A percentile compares a stretch with the other conserved stretches of the same genome.
These are phyloP conservation scores for Ceuthmochares aereus DNA, from an alignment of 2,113 vertebrate species.

Conservation along the genomic window DNA sequence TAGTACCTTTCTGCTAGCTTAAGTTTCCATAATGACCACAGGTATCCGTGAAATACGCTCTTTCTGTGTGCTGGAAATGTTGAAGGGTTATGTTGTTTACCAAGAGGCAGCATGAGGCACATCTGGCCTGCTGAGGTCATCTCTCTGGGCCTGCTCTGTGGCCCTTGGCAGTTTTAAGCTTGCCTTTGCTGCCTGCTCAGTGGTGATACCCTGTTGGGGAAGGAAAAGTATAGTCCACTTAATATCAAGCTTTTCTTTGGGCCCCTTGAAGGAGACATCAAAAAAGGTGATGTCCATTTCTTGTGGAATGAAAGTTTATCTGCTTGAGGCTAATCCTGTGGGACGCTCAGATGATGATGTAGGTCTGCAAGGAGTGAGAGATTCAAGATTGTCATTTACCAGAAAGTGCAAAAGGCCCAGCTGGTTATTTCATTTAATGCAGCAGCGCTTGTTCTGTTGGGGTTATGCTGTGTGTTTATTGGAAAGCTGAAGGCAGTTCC, in stretches of 20 bases:
- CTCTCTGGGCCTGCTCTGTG: not conserved
- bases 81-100: not conserved
- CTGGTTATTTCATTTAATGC: not conserved
- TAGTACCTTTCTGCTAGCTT: not conserved
- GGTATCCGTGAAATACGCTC: not conserved
- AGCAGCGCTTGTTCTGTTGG: not conserved
- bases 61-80: not conserved
- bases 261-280: not conserved
- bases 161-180: not conserved
- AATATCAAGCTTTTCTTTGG: not conserved
- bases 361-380: too few species aligned
- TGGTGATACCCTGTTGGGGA: not conserved
- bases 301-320: not conserved
- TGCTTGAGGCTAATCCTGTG: not conserved
- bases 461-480: not conserved
- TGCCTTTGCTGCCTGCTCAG: not conserved
- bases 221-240: not conserved
- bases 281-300: not conserved
- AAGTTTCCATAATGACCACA: not conserved
- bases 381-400: too few species aligned
- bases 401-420: not conserved
- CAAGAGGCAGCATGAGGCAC: not conserved
- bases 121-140: not conserved
- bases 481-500: not conserved
- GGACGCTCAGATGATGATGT: not conserved